Evolutionary conservation across 2,113 vertebrate genomes (phyloP), one percentile per base, ranked within the genome.

Genomic region (Rhinichthys klamathensis): DNA sequence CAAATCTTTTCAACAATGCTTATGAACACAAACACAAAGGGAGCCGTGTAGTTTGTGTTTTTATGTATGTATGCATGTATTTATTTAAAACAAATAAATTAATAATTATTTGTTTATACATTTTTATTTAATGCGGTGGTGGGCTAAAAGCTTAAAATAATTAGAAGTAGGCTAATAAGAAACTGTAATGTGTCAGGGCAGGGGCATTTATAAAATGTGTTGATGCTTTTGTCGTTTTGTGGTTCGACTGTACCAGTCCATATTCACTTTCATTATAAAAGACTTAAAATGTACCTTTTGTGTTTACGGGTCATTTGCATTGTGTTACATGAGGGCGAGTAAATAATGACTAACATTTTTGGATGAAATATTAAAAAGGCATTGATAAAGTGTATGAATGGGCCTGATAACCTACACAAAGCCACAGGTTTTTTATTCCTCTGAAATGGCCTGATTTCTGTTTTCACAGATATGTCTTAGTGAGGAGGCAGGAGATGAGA

Each of bases 401-500:
- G 30, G 51, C 10, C 75, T 77, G 6, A 38, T 35, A n/a, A 58
- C 51, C 51, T 15, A n/a, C 4, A 6, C 7, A 12, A 4, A 77
- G 41, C 67, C 9, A 41, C 25, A 2, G 11, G 8, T 13, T 78
- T 51, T 8, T 4, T 2, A 23, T 41, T 70, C 8, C 2, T 25
- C n/a, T 74, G 27, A 58, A 78, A 78, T 15, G 1, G 4, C 16
- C 16, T 56, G 70, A 61, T 72, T n/a, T 38, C 11, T 60, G 27
- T 58, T 58, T 60, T 35, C 6, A 51, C 73, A 94, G 94, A 89
- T 95, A 80, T 92, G 89, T 90, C 88, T 95, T 70, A 89, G 92
- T 0, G 88, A 89, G 0, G 90, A 90, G 0, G 90, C 93, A 10
- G 9, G 82, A 23, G 92, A 94, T 0, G 92, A 94, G 88, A 88